Conservation (phyloP, 1,140 invertebrate genomes). For the Melipona quadrifasciata region DNA sequence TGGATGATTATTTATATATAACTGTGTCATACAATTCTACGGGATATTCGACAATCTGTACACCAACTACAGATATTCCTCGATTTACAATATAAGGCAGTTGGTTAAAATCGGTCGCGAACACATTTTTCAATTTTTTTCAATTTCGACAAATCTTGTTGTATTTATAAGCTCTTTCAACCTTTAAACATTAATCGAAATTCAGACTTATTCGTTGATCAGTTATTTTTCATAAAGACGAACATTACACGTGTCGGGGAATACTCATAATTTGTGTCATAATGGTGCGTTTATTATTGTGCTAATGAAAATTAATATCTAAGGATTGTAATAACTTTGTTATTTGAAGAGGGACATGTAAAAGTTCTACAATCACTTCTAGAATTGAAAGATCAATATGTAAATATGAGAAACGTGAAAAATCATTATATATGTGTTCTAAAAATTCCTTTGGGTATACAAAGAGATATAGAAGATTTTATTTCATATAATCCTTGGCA, state of each 20-base stretch:
- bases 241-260: neutral
- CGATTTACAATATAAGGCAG: neutral
- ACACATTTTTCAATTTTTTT: neutral
- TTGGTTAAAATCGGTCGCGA: neutral
- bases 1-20: conserved; percentile 6
- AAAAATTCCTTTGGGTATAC: conserved; percentile 21
- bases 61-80: neutral
- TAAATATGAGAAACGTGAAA: neutral
- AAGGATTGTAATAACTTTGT: neutral
- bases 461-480: conserved; percentile 42
- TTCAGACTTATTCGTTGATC: conserved; percentile 6
- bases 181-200: neutral
- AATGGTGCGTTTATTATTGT: neutral
- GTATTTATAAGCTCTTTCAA: neutral
- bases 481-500: conserved; percentile 53
- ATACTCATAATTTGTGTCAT: conserved; percentile 6
- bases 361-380: conserved; percentile 8
- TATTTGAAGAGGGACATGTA: neutral
- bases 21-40: neutral
- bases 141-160: neutral
- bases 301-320: conserved; percentile 15
- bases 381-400: neutral
- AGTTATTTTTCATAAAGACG: neutral
- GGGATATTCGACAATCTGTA: neutral
- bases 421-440: neutral